A percentile compares a stretch with the other conserved stretches of the same genome.
Conservation (phyloP, 1,140 invertebrate genomes). For the Drosophila serrata region DNA sequence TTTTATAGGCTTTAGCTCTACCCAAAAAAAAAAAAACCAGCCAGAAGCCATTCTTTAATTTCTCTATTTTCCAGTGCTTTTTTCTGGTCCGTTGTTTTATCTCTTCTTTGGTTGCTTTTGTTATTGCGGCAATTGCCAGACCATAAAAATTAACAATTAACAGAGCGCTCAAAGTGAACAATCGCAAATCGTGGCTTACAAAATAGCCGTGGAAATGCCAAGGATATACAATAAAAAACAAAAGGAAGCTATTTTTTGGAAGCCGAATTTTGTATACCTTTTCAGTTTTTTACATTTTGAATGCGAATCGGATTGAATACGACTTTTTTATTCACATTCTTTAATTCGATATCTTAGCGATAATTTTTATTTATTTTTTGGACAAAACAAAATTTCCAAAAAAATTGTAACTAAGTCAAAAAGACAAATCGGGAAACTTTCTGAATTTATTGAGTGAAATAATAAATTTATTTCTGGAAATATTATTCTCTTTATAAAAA, state of each 20-base stretch:
- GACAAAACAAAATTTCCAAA: too few relatives aligned
- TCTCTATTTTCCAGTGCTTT: slow-evolving; percentile 63
- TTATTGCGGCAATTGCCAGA: slow-evolving; percentile 71
- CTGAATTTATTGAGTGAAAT: neutral
- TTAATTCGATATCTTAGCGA: too few relatives aligned
- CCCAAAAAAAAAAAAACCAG: neutral
- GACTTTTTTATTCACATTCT: too few relatives aligned
- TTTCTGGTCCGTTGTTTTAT: slow-evolving; percentile 11
- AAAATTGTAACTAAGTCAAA: too few relatives aligned
- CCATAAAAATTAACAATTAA: slow-evolving; percentile 85
- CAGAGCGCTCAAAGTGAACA: slow-evolving; percentile 70
- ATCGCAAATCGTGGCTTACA: slow-evolving; percentile 78
- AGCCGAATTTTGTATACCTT: too few relatives aligned
- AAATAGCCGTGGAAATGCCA: slow-evolving; percentile 58
- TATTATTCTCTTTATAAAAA: neutral
- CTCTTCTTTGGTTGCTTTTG: slow-evolving; percentile 22
- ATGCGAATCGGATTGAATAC: too few relatives aligned
- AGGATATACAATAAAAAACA: slow-evolving; percentile 25
- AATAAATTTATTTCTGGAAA: neutral
- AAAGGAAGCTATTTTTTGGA: too few relatives aligned
- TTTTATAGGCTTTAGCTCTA: slow-evolving; percentile 68
- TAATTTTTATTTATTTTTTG: too few relatives aligned
- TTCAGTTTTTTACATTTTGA: too few relatives aligned
- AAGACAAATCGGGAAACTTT: too few relatives aligned
- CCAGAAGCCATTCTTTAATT: slow-evolving; percentile 67